These are phyloP conservation scores for Hylomyscus alleni DNA, from an alignment of 2,797 vertebrate genomes.

Conservation along the genomic window DNA sequence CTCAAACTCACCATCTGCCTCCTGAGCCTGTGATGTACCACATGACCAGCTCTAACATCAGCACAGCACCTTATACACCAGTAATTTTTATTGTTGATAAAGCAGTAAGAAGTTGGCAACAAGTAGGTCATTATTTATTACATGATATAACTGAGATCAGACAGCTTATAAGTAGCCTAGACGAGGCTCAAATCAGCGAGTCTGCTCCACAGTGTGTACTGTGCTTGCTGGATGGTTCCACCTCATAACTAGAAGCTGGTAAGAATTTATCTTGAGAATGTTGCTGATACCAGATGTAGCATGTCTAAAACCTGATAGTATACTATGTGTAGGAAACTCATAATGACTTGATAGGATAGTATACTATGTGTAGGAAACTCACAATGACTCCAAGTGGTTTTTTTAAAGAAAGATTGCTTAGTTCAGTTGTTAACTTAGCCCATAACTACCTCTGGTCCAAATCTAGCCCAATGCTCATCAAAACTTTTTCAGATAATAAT, in stretches of 20 bases:
- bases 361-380: not conserved
- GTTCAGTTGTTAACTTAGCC: not conserved
- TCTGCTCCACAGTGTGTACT: not conserved
- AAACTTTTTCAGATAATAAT: conserved; percentile 1
- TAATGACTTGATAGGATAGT: not conserved
- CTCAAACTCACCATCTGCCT: not conserved
- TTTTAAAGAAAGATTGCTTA: not conserved
- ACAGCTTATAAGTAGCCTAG: not conserved
- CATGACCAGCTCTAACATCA: not conserved
- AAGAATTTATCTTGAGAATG: conserved; percentile 23
- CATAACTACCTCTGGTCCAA: not conserved
- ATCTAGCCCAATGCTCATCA: not conserved
- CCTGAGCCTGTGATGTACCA: not conserved
- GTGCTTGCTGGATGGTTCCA: not conserved
- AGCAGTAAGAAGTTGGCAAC: not conserved
- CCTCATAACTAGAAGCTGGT: not conserved
- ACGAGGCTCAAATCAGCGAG: not conserved
- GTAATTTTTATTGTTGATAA: conserved; percentile 39
- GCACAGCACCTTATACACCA: not conserved
- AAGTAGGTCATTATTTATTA: conserved; percentile 26
- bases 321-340: not conserved
- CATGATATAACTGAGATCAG: not conserved
- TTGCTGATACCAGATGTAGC: not conserved
- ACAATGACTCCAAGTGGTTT: not conserved
- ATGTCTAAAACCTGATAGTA: not conserved